phyloP scores from a whole-genome alignment of 1,140 invertebrate species.

The Artemia franciscana region DNA sequence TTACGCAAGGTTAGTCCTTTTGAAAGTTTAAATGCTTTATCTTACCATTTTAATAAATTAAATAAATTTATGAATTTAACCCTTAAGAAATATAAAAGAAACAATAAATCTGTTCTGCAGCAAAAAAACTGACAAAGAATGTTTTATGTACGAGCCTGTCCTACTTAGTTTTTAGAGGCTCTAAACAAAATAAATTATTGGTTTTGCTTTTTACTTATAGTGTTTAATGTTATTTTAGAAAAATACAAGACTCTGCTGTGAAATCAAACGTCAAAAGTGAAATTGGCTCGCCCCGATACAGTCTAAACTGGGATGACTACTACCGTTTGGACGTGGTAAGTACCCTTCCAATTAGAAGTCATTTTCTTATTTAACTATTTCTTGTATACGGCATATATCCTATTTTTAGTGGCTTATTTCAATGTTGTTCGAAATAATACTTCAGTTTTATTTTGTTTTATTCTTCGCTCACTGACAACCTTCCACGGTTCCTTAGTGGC shows the following conservation, averaged over 20 bases:
- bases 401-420: background rate
- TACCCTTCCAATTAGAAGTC: background rate
- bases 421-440: background rate
- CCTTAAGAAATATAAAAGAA: no score
- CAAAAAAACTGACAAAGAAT: background rate
- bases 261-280: background rate
- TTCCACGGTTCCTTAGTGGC: no score
- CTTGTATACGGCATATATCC: background rate
- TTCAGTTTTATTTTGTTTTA: background rate
- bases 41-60: no score
- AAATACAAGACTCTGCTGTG: background rate
- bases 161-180: no score
- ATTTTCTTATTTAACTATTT: background rate
- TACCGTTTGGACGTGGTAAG: constrained; percentile 11
- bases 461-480: background rate
- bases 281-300: constrained; percentile 10
- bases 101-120: background rate
- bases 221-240: background rate
- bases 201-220: background rate
- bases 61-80: no score
- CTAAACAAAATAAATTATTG: background rate
- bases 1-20: no score
- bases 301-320: constrained; percentile 11
- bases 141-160: background rate
- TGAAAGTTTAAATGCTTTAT: no score